Evolutionary conservation across 2,113 vertebrate species (phyloP).

Genomic region (Protomyctophum bolini): DNA sequence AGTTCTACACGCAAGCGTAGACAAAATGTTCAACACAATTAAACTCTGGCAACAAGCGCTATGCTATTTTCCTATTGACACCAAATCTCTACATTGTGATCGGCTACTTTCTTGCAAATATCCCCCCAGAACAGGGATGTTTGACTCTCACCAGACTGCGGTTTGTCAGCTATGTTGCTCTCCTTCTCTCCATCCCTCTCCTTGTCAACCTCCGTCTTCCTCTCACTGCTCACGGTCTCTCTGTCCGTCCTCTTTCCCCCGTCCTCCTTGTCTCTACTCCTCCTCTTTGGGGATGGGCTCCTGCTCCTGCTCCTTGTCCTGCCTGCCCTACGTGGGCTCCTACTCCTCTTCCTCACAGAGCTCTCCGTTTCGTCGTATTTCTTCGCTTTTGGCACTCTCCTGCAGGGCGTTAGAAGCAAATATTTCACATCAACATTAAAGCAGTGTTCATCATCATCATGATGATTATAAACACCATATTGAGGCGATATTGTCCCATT

Average conservation of each 20-base stretch:
- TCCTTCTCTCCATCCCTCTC: neutral
- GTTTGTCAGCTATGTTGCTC: neutral
- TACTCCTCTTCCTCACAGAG: slow-evolving; percentile 8
- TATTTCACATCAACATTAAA: neutral
- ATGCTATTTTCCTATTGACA: neutral
- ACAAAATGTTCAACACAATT: too few relatives aligned
- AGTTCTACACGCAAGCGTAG: too few relatives aligned
- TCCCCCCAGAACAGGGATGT: slow-evolving; percentile 7
- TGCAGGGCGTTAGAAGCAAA: slow-evolving; percentile 9
- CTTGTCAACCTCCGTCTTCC: neutral
- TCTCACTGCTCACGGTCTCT: neutral
- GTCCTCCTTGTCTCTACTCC: neutral
- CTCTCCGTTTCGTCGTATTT: slow-evolving; percentile 41
- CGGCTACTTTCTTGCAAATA: neutral
- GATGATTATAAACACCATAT: too few relatives aligned
- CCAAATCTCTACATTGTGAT: slow-evolving; percentile 1
- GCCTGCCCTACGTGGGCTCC: slow-evolving; percentile 26
- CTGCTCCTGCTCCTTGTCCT: neutral
- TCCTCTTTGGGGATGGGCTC: slow-evolving; percentile 7
- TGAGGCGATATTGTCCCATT: too few relatives aligned
- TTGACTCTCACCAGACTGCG: neutral
- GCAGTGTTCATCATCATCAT: neutral
- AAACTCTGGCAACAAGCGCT: neutral
- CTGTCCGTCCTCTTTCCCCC: neutral
- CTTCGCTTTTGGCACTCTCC: slow-evolving; percentile 33